A percentile compares a stretch with the other conserved stretches of the same genome.
Conservation (phyloP, 2,797 vertebrate genomes). For the Sylvia borin region DNA sequence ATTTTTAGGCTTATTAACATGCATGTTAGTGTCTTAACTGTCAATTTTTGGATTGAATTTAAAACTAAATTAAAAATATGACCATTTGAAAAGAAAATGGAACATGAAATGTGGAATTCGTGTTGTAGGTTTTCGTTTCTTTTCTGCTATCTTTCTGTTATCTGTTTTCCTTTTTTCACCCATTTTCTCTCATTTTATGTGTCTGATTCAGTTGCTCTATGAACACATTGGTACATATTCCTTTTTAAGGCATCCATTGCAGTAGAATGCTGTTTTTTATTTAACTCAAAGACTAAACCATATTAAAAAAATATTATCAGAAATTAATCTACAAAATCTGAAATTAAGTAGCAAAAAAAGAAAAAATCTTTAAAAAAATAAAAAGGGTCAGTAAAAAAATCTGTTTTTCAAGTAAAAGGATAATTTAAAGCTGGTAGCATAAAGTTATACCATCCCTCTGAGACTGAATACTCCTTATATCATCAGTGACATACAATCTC, state of each 20-base stretch:
- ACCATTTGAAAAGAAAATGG: background rate
- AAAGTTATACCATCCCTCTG: background rate
- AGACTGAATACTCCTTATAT: background rate
- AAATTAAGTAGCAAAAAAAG: background rate
- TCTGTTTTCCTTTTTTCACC: background rate
- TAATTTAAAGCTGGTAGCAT: background rate
- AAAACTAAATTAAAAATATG: background rate
- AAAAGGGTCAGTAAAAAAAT: background rate
- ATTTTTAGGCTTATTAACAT: background rate
- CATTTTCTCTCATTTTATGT: background rate
- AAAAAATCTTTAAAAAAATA: background rate
- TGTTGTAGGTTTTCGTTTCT: background rate
- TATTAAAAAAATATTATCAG: background rate
- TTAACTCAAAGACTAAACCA: background rate
- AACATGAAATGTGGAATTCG: background rate
- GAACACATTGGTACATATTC: background rate
- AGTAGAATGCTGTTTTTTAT: background rate
- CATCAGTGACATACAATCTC: background rate
- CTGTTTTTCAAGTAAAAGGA: background rate
- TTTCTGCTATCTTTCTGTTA: background rate
- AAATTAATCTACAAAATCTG: background rate
- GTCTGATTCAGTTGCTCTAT: background rate
- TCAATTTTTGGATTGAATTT: background rate
- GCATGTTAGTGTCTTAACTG: background rate
- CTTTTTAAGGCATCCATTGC: background rate